Conservation (phyloP, 2,113 vertebrate species). For the Nesogale talazaci region DNA sequence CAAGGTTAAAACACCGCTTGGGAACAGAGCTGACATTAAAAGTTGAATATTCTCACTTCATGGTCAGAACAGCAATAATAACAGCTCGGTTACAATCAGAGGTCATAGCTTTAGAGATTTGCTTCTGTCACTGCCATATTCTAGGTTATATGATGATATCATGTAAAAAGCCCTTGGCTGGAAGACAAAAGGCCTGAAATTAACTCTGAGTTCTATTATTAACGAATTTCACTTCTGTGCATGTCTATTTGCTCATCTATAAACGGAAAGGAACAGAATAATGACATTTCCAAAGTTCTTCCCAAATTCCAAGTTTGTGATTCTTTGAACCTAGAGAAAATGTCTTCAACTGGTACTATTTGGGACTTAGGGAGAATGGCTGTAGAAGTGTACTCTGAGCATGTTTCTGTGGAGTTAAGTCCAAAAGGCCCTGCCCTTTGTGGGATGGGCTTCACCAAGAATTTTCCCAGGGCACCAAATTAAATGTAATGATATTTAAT, state of each 20-base stretch:
- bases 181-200: slow-evolving; percentile 19
- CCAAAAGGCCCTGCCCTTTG: slow-evolving; percentile 42
- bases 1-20: slow-evolving; percentile 31
- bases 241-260: slow-evolving; percentile 23
- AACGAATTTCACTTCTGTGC: neutral
- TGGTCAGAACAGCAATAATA: neutral
- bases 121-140: neutral
- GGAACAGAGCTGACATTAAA: neutral
- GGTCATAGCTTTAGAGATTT: slow-evolving; percentile 24
- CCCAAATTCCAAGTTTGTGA: neutral
- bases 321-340: neutral
- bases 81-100: neutral
- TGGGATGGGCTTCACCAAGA: slow-evolving; percentile 61
- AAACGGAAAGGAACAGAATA: neutral
- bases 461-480: slow-evolving; percentile 74
- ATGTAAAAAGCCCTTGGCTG: neutral
- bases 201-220: slow-evolving; percentile 11
- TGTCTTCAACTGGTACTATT: neutral
- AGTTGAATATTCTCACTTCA: neutral
- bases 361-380: slow-evolving; percentile 2
- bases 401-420: slow-evolving; percentile 47
- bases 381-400: slow-evolving; percentile 18
- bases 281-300: slow-evolving; percentile 27
- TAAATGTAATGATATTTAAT: slow-evolving; percentile 81
- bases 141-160: neutral